Base-by-base conservation (phyloP, 1,140 invertebrate genomes). In the Rhynchophorus ferrugineus region DNA sequence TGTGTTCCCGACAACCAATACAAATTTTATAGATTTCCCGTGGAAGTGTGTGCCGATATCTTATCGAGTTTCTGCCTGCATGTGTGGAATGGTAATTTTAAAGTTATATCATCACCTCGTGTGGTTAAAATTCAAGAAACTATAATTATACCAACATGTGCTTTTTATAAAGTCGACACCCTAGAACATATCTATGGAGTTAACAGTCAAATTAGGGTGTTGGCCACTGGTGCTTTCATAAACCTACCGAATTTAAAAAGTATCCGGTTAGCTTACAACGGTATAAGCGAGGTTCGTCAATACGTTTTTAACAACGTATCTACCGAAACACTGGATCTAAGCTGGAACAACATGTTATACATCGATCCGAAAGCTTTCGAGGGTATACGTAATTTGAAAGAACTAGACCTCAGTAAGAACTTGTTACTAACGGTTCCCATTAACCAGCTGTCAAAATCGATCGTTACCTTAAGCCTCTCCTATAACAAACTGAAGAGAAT, bases 11-110 rank as follows among this genome's bases (percentile, higher is more conserved):
- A 46, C 7, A 46, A 36, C 18, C 44, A 46, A 18, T 46, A 33
- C 18, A 46, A n/a, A 16, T 46, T 34, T 34, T 46, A 46, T 22
- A n/a, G 11, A 33, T 46, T 46, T 46, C 24, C 44, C n/a, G 17
- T 46, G 2, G 21, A 46, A 2, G 44, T n/a, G 13, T 35, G 44
- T 38, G 21, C 17, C 1, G n/a, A 46, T 1, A 9, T 19, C 1
- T 46, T 46, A 5, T 8, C 1, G 2, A 16, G 18, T 3, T 33
- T 33, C 9, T 46, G 24, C 18, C 16, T 21, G 17, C 1, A 1
- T 46, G 16, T 7, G 2, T 7, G n/a, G 24, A 11, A 9, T 2
- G 24, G 44, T 11, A 3, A 1, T 16, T 34, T 46, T 3, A n/a
- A 46, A 16, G 7, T 16, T 11, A 9, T 34, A n/a, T 21, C 21